These are phyloP conservation scores for Leptoteleia sp. DNA, from an alignment of 1,140 invertebrate species.

Conservation along the genomic window DNA sequence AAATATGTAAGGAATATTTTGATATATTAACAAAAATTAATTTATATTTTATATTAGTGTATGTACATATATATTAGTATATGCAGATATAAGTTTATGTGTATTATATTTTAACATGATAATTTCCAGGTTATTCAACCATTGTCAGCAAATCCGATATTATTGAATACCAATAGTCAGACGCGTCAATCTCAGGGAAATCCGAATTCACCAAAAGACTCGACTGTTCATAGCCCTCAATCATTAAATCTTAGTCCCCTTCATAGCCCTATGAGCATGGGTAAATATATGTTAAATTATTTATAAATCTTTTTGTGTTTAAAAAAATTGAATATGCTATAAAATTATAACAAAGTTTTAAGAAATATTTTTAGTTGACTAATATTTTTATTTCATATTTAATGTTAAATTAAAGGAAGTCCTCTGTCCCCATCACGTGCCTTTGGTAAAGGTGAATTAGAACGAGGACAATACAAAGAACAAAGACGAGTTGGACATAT, in stretches of 20 bases:
- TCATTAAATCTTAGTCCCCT: conserved; percentile 79
- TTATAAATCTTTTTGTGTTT: too few relatives aligned
- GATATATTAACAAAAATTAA: too few relatives aligned
- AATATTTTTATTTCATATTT: too few relatives aligned
- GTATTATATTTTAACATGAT: too few relatives aligned
- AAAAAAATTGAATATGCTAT: too few relatives aligned
- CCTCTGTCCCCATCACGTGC: conserved; percentile 74
- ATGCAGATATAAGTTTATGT: too few relatives aligned
- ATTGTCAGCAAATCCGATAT: conserved; percentile 66
- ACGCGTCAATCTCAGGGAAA: conserved; percentile 71
- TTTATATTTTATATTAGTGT: too few relatives aligned
- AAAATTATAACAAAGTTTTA: too few relatives aligned
- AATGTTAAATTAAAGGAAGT: conserved; percentile 67
- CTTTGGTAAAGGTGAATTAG: conserved; percentile 75
- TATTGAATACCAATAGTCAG: conserved; percentile 72
- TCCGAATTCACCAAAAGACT: conserved; percentile 78
- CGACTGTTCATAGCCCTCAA: conserved; percentile 75
- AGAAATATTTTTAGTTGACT: too few relatives aligned
- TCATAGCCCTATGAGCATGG: conserved; percentile 77
- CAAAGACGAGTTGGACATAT: conserved; percentile 92
- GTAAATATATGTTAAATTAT: too few relatives aligned
- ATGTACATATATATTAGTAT: too few relatives aligned
- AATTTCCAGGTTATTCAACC: conserved; percentile 66
- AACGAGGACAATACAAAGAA: conserved; percentile 82
- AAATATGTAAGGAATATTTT: too few relatives aligned